Evolutionary conservation across 2,113 vertebrate genomes (phyloP).

Genomic region (Alligator mississippiensis): DNA sequence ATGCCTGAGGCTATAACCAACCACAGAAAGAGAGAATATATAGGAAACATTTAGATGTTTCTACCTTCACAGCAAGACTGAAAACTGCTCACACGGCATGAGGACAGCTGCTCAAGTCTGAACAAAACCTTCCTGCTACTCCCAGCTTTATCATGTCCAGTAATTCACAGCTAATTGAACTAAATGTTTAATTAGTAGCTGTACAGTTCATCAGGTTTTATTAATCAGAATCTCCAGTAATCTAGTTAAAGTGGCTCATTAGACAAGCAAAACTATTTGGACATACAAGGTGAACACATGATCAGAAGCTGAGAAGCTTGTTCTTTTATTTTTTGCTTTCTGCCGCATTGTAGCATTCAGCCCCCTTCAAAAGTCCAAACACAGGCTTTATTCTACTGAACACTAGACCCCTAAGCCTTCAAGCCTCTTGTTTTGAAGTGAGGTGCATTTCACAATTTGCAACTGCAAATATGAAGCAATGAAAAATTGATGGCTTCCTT

Average conservation of each 20-base stretch:
- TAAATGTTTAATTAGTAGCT: not conserved
- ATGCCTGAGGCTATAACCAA: not conserved
- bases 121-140: not conserved
- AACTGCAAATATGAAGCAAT: conserved; percentile 8
- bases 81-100: not conserved
- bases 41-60: not conserved
- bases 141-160: not conserved
- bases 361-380: not conserved
- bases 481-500: conserved; percentile 49
- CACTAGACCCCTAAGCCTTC: conserved; percentile 1
- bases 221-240: not conserved
- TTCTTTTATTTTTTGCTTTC: not conserved
- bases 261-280: not conserved
- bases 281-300: not conserved
- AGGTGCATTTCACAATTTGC: conserved; percentile 9
- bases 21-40: not conserved
- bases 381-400: not conserved
- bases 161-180: not conserved
- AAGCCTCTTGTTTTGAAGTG: not conserved
- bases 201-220: not conserved
- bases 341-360: not conserved
- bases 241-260: not conserved
- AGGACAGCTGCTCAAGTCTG: not conserved
- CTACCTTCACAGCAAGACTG: not conserved
- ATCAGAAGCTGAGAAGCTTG: not conserved